Evolutionary conservation across 2,888 invertebrate species (phyloP).

Genomic region (Pandemis heparana): DNA sequence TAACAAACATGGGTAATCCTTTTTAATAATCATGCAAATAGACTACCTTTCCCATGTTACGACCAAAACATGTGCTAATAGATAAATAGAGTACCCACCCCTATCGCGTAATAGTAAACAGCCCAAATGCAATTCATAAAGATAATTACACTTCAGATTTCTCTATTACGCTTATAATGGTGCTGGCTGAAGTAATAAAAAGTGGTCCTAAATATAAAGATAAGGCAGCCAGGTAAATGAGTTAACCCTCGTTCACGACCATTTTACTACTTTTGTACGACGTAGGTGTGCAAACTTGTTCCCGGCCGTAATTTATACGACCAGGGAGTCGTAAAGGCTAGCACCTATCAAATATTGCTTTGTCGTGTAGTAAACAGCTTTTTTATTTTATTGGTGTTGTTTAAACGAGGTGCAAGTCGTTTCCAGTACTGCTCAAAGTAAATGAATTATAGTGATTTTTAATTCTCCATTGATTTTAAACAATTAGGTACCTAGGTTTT

Average conservation of each 20-base stretch:
- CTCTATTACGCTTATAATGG: slow-evolving; percentile 41
- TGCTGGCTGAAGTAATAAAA: slow-evolving; percentile 47
- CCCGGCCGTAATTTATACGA: slow-evolving; percentile 58
- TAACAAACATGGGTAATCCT: slow-evolving; percentile 7
- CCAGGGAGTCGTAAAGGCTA: slow-evolving; percentile 56
- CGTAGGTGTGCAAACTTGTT: slow-evolving; percentile 50
- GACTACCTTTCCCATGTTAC: slow-evolving; percentile 1
- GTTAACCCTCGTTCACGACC: slow-evolving; percentile 53
- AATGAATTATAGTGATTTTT: not conserved
- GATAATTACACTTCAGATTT: slow-evolving; percentile 37
- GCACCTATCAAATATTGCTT: slow-evolving; percentile 62
- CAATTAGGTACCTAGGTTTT: no score
- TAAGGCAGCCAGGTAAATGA: slow-evolving; percentile 56
- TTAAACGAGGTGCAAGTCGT: slow-evolving; percentile 12
- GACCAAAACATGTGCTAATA: slow-evolving; percentile 6
- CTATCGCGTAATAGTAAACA: slow-evolving; percentile 14
- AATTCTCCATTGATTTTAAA: no score
- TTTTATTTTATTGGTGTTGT: slow-evolving; percentile 40
- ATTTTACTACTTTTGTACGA: slow-evolving; percentile 67
- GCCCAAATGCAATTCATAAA: slow-evolving; percentile 34
- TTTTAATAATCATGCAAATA: slow-evolving; percentile 24
- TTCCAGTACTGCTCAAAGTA: not conserved
- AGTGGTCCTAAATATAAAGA: slow-evolving; percentile 53
- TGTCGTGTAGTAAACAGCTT: slow-evolving; percentile 52
- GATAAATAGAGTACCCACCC: slow-evolving; percentile 2